These are phyloP conservation scores for Xanthorhoe designata DNA, from an alignment of 2,888 invertebrate genomes.

Conservation along the genomic window DNA sequence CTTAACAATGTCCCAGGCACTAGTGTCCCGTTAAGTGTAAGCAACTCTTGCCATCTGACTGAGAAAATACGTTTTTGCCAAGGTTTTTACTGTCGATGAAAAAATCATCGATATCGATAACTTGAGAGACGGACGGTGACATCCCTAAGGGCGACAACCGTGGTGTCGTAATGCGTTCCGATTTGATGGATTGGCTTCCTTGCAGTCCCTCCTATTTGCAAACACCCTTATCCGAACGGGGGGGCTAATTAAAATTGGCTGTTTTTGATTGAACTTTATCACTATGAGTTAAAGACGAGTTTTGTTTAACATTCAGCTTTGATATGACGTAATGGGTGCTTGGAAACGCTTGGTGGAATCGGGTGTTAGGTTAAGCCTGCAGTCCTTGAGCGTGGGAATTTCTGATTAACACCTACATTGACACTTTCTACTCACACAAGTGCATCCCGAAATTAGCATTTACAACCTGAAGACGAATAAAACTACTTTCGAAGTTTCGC, in stretches of 20 bases:
- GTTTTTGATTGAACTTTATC: conserved; percentile 45
- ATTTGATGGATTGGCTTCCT: conserved; percentile 86
- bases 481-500: no score
- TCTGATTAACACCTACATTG: no score
- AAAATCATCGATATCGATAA: conserved; percentile 31
- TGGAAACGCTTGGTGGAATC: conserved; percentile 34
- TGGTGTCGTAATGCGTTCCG: conserved; percentile 84
- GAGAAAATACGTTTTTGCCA: background rate
- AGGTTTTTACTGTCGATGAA: conserved; percentile 3
- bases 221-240: conserved; percentile 79
- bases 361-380: conserved; percentile 41
- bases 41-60: no score
- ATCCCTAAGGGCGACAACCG: conserved; percentile 67
- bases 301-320: conserved; percentile 20
- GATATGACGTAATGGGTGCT: conserved; percentile 37
- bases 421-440: no score
- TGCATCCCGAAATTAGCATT: no score
- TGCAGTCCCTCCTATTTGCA: conserved; percentile 83
- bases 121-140: conserved; percentile 14
- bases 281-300: conserved; percentile 42
- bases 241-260: conserved; percentile 83
- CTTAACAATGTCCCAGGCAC: no score
- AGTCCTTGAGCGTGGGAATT: no score
- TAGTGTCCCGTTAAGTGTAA: no score
- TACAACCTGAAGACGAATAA: no score